Percentiles rank a stretch among this genome's conserved stretches.
Evolutionary conservation across 2,797 vertebrate genomes (phyloP).

Genomic region (Cyclura pinguis): DNA sequence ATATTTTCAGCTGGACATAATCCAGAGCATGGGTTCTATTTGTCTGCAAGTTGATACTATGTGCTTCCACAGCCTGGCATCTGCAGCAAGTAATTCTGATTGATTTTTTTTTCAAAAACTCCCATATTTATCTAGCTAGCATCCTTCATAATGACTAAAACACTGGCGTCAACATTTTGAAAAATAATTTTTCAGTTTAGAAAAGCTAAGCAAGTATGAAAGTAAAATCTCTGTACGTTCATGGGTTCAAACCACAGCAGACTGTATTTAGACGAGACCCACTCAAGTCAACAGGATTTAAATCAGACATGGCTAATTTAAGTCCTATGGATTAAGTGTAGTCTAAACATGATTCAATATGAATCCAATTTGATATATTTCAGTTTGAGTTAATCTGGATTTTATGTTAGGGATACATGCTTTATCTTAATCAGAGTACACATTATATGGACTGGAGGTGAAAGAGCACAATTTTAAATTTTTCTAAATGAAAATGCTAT

Average conservation of each 20-base stretch:
- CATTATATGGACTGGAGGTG: background rate
- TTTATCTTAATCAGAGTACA: background rate
- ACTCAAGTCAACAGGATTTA: background rate
- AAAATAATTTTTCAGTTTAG: background rate
- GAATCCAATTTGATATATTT: background rate
- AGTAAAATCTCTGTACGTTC: conserved; percentile 44
- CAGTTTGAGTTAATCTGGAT: background rate
- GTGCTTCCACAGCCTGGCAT: conserved; percentile 55
- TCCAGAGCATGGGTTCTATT: conserved; percentile 66
- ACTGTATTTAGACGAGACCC: background rate
- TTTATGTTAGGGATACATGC: background rate
- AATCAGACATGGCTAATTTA: background rate
- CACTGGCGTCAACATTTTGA: background rate
- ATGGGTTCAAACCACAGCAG: background rate
- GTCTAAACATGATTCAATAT: background rate
- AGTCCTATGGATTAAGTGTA: background rate
- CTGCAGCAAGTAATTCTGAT: conserved; percentile 41
- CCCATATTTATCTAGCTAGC: conserved; percentile 31
- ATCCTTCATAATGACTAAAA: background rate
- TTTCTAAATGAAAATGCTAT: background rate
- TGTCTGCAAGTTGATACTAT: conserved; percentile 64
- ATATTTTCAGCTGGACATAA: conserved; percentile 68
- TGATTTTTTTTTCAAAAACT: conserved; percentile 24
- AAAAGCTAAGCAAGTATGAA: conserved; percentile 14
- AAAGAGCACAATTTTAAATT: background rate